Conservation (phyloP, 2,113 vertebrate genomes). For the Octodon degus region DNA sequence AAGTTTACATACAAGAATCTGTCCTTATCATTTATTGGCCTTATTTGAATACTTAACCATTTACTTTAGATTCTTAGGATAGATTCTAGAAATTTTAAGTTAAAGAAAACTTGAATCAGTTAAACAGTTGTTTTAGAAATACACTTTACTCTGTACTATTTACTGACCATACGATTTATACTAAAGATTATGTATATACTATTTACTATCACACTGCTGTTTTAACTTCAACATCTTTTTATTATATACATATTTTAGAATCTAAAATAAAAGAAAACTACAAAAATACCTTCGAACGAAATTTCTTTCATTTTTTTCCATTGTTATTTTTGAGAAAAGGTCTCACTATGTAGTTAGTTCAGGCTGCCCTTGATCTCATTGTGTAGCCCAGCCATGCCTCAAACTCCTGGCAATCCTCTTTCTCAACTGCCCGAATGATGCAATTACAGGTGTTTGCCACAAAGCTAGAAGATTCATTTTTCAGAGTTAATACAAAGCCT, state of each 20-base stretch:
- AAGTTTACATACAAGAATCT: not conserved
- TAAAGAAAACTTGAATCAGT: too few species aligned
- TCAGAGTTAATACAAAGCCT: not conserved
- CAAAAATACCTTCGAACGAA: not conserved
- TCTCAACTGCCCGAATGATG: too few species aligned
- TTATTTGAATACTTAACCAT: not conserved
- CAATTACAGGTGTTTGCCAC: too few species aligned
- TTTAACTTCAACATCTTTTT: not conserved
- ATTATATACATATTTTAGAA: not conserved
- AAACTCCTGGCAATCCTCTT: not conserved
- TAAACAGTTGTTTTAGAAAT: not conserved
- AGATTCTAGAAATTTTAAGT: too few species aligned
- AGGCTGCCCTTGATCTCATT: not conserved
- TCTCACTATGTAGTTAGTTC: not conserved
- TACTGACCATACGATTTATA: not conserved
- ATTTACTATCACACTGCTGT: not conserved
- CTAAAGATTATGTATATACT: not conserved
- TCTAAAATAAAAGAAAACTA: not conserved
- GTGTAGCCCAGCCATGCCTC: not conserved
- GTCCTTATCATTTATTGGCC: not conserved
- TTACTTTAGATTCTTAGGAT: too few species aligned
- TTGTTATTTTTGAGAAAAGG: not conserved
- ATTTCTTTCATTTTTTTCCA: not conserved
- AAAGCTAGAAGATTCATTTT: not conserved
- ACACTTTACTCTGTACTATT: not conserved